These are phyloP conservation scores for Tetheella fluctuosa DNA, from an alignment of 2,888 invertebrate genomes.

Conservation along the genomic window DNA sequence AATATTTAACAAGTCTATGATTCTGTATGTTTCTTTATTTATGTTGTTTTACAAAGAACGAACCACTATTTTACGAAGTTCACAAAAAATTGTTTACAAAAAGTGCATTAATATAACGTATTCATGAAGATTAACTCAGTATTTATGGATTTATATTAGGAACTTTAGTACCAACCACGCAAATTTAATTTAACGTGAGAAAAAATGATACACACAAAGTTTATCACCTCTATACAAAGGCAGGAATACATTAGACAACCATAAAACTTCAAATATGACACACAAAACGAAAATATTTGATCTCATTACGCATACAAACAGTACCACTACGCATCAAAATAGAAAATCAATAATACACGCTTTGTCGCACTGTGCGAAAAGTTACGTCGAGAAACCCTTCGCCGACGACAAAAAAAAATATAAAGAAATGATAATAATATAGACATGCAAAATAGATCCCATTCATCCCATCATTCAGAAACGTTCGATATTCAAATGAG, in stretches of 20 bases:
- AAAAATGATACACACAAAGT: conserved; percentile 34
- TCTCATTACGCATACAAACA: conserved; percentile 76
- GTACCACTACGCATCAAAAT: conserved; percentile 50
- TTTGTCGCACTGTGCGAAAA: conserved; percentile 67
- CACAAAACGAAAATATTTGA: conserved; percentile 78
- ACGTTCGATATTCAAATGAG: conserved; percentile 78
- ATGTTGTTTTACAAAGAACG: too few species aligned
- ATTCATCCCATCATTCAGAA: conserved; percentile 50
- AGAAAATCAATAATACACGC: conserved; percentile 56
- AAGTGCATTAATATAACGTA: too few species aligned
- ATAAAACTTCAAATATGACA: conserved; percentile 75
- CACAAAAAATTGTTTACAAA: too few species aligned
- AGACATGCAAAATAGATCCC: conserved; percentile 76
- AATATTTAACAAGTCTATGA: too few species aligned
- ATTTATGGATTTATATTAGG: too few species aligned
- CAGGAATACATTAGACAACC: conserved; percentile 55
- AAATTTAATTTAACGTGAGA: conserved; percentile 31
- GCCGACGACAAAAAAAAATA: conserved; percentile 35
- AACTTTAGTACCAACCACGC: too few species aligned
- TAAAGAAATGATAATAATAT: conserved; percentile 52
- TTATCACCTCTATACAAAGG: conserved; percentile 55
- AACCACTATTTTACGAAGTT: too few species aligned
- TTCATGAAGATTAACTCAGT: too few species aligned
- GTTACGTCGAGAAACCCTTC: conserved; percentile 48
- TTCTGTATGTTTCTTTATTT: too few species aligned